phyloP scores from a whole-genome alignment of 1,140 invertebrate species.

The Atta texana region DNA sequence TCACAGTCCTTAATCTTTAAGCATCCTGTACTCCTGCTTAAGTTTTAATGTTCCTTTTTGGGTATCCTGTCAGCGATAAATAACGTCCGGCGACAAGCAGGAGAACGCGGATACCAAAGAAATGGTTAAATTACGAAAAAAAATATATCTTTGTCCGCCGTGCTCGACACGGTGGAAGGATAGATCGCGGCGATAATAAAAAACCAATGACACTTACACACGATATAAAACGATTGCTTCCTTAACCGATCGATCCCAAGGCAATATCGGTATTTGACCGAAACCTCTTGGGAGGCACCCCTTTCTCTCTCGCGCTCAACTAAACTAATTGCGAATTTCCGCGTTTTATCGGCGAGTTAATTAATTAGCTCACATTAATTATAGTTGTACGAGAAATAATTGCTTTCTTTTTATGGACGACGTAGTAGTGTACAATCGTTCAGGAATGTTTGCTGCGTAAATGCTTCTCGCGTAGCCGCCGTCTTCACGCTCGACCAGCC shows the following conservation, averaged over 20 bases:
- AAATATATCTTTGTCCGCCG: neutral
- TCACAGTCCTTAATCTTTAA: constrained; percentile 52
- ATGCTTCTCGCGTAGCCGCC: neutral
- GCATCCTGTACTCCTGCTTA: constrained; percentile 18
- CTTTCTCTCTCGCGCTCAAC: neutral
- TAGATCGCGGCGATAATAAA: neutral
- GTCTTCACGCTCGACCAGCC: neutral
- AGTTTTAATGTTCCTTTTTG: constrained; percentile 38
- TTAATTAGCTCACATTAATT: constrained; percentile 54
- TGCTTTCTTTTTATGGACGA: neutral
- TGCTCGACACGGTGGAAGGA: neutral
- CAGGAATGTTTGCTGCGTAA: neutral
- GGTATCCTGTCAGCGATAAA: constrained; percentile 14
- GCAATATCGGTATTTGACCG: neutral
- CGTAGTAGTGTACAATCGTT: neutral
- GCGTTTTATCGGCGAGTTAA: constrained; percentile 17
- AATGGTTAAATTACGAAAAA: constrained; percentile 11
- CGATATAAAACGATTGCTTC: neutral
- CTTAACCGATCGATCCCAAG: neutral
- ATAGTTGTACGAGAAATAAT: constrained; percentile 25
- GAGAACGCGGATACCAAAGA: neutral
- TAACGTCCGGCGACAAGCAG: constrained; percentile 8
- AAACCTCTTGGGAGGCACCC: neutral
- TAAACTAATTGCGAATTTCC: constrained; percentile 35
- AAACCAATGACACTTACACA: neutral